Conservation (phyloP, 2,888 invertebrate species). For the Hoplodrina blanda region DNA sequence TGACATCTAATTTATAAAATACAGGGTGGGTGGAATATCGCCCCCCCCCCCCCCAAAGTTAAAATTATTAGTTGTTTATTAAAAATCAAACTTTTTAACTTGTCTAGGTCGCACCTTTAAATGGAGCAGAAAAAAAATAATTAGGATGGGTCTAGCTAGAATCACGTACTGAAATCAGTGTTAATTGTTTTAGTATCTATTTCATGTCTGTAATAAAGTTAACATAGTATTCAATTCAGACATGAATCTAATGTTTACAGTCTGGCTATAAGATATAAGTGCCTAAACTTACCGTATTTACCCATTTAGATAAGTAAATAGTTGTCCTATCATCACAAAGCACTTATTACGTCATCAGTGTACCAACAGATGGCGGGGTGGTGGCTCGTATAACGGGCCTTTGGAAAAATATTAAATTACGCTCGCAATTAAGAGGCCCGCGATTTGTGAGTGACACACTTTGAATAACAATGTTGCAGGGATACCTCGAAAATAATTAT, state of each 20-base stretch:
- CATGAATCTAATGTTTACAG: no score
- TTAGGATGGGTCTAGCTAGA: no score
- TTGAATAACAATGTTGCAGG: conserved; percentile 59
- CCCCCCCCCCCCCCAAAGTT: no score
- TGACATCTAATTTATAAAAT: no score
- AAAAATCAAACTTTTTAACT: no score
- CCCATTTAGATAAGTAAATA: conserved; percentile 18
- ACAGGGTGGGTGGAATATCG: no score
- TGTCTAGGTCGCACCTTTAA: no score
- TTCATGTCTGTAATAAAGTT: neutral
- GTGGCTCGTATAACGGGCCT: conserved; percentile 49
- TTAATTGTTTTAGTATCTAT: neutral
- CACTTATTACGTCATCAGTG: conserved; percentile 60
- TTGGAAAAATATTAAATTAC: conserved; percentile 69
- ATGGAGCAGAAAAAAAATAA: no score
- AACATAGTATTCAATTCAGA: neutral
- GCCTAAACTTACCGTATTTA: conserved; percentile 5
- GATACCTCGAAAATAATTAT: conserved; percentile 52
- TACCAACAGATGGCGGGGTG: conserved; percentile 53
- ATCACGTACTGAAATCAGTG: no score
- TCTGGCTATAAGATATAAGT: neutral
- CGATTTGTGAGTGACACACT: conserved; percentile 60
- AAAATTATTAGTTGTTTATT: no score
- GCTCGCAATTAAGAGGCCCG: conserved; percentile 60
- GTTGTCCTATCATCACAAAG: conserved; percentile 32